Percentiles rank a stretch among this genome's conserved stretches.
These are phyloP conservation scores for Chanos chanos DNA, from an alignment of 2,797 vertebrate species.

Conservation along the genomic window DNA sequence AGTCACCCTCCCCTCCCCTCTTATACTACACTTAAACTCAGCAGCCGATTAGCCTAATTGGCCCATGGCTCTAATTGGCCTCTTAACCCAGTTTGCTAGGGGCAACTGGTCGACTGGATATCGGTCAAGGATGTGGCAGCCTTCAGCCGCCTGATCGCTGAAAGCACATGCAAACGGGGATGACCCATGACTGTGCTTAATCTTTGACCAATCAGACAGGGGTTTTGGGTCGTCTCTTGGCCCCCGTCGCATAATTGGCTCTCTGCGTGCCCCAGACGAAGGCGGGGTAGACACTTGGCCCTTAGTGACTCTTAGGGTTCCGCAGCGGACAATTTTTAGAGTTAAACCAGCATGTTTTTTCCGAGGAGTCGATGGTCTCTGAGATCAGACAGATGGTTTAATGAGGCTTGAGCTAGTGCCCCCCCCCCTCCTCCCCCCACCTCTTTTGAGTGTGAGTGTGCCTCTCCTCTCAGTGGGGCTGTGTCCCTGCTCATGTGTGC, in stretches of 20 bases:
- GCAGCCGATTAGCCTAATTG: conserved; percentile 61
- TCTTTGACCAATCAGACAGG: conserved; percentile 56
- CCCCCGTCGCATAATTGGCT: conserved; percentile 35
- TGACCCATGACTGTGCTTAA: too few relatives aligned
- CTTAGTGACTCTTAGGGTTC: conserved; percentile 27
- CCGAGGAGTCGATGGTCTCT: conserved; percentile 40
- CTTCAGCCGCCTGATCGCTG: conserved; percentile 22
- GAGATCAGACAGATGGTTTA: conserved; percentile 54
- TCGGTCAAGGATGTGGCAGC: conserved; percentile 30
- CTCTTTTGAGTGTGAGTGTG: neutral
- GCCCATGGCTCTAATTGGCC: conserved; percentile 59
- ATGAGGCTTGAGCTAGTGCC: conserved; percentile 48
- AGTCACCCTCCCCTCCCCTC: conserved; percentile 35
- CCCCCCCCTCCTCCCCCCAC: conserved; percentile 48
- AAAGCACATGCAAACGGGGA: conserved; percentile 13
- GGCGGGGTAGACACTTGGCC: conserved; percentile 28
- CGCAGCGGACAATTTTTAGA: conserved; percentile 49
- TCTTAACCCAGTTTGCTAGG: conserved; percentile 59
- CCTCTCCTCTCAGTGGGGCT: conserved; percentile 18
- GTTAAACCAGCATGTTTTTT: conserved; percentile 38
- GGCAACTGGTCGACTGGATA: conserved; percentile 49
- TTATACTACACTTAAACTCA: conserved; percentile 36
- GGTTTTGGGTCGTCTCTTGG: conserved; percentile 32
- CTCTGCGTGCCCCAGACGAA: too few relatives aligned
- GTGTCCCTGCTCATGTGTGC: conserved; percentile 27